Base-by-base conservation (phyloP, 2,113 vertebrate genomes). In the Epinephelus fuscoguttatus region DNA sequence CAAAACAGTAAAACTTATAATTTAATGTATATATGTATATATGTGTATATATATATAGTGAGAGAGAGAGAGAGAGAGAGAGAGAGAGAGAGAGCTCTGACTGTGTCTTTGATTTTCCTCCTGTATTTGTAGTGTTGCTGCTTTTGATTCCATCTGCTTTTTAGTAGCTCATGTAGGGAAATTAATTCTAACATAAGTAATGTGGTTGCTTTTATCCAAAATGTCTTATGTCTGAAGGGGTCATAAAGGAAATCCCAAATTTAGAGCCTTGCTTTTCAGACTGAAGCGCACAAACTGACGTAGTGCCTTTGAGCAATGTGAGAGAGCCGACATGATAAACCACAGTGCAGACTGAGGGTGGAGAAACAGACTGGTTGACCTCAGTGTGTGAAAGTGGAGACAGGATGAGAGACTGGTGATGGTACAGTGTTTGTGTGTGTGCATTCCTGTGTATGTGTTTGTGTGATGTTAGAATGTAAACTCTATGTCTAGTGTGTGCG, bases 341-440 rank as follows among this genome's bases (percentile, higher is more conserved):
- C 47, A 3, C 64, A 64, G 80, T 1, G 42, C 75, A 81, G 82
- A 82, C 81, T 42, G 72, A 69, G 61, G 77, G 61, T 27, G 50
- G 27, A 82, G 72, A 68, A 83, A 85, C 64, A 57, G 27, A 67
- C 84, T 53, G 67, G 47, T 52, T 49, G 62, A 76, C 73, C 82
- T 74, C 61, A 50, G 59, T 0, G 72, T 90, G 88, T 83, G 49
- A 87, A 89, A 45, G 49, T 30, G 1, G 47, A 81, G 78, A 60
- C 52, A 27, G 63, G 75, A 77, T 77, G 81, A 14, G 62, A 80
- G 57, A 60, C 53, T 62, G 70, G 17, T 57, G 30, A 12, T 45
- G 42, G 30, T 13, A 19, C 55, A 40, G 74, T 5, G 30, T 52
- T 2, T 72, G 30, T 66, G 40, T 69, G 33, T 64, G 18, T 82